Conservation (phyloP, 1,140 invertebrate species). For the Euura lappo region DNA sequence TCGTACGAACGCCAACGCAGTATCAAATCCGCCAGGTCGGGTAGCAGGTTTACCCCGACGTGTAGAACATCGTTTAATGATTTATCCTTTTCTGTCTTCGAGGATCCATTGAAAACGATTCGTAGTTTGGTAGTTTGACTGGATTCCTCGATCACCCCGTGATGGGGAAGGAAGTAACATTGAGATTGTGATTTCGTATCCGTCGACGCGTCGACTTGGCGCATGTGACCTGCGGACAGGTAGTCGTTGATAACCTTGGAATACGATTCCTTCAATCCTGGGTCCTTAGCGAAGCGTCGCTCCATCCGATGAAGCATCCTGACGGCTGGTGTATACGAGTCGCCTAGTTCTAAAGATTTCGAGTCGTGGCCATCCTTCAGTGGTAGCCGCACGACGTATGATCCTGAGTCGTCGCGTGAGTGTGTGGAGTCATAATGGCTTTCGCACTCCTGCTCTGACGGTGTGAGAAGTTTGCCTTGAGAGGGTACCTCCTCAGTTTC, state of each 20-base stretch:
- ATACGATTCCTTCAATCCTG: slow-evolving; percentile 11
- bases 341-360: not conserved
- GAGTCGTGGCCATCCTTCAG: not conserved
- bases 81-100: slow-evolving; percentile 8
- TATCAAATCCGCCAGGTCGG: slow-evolving; percentile 9
- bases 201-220: not conserved
- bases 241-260: slow-evolving; percentile 42
- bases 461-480: no score
- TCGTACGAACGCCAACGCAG: slow-evolving; percentile 13
- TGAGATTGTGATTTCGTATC: not conserved
- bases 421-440: not conserved
- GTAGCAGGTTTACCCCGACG: slow-evolving; percentile 12
- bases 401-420: not conserved
- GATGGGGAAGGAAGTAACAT: not conserved
- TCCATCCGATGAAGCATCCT: not conserved
- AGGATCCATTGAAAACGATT: slow-evolving; percentile 27
- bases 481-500: slow-evolving; percentile 11
- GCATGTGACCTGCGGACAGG: slow-evolving; percentile 35
- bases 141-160: not conserved
- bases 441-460: no score
- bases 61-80: slow-evolving; percentile 24
- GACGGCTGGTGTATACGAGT: not conserved
- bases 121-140: slow-evolving; percentile 23
- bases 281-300: not conserved
- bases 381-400: not conserved